Percentiles rank a stretch among this genome's conserved stretches.
Conservation (phyloP, 1,140 invertebrate genomes). For the Aphelinus certus region DNA sequence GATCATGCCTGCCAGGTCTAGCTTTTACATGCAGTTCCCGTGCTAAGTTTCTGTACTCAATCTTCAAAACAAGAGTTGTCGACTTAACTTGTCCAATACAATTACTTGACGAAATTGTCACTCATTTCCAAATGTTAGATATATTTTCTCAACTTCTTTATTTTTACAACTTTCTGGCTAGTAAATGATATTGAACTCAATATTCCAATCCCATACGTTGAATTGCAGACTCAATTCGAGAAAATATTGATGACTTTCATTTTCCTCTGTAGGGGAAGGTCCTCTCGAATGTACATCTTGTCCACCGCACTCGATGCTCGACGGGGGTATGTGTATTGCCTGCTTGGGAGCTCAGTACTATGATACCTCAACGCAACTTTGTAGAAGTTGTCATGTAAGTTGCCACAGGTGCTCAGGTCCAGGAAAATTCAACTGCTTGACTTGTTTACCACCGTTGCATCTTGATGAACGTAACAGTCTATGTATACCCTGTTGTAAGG, state of each 20-base stretch:
- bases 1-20: no score
- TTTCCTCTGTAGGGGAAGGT: constrained; percentile 68
- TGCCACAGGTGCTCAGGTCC: constrained; percentile 77
- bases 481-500: constrained; percentile 75
- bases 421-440: constrained; percentile 75
- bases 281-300: constrained; percentile 79
- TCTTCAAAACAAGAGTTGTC: no score
- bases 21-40: no score
- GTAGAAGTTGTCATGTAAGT: constrained; percentile 74
- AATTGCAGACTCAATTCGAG: neutral
- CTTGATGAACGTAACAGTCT: constrained; percentile 77
- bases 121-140: no score
- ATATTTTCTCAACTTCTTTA: no score
- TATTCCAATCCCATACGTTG: no score
- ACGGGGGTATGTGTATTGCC: constrained; percentile 78
- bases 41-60: no score
- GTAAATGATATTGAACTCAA: no score
- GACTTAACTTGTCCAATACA: no score
- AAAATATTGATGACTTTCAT: no score
- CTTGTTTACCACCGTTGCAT: constrained; percentile 72
- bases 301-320: constrained; percentile 76
- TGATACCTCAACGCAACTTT: constrained; percentile 73
- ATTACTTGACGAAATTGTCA: no score
- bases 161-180: no score
- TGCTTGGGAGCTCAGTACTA: constrained; percentile 79